Evolutionary conservation across 2,113 vertebrate species (phyloP), one percentile per base, ranked within the genome.

Genomic region (Cisticola juncidis): DNA sequence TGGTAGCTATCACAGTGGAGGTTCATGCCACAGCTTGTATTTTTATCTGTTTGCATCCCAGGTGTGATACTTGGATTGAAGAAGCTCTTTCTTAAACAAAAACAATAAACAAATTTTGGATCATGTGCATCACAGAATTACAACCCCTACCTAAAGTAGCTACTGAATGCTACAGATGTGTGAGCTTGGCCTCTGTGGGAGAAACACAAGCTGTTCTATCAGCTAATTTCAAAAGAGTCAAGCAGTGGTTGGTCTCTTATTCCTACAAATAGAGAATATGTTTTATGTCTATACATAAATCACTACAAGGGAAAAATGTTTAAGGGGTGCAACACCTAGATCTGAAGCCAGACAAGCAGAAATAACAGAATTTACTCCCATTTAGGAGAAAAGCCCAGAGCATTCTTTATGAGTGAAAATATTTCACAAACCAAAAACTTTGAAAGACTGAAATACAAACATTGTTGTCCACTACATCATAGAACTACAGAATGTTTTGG

Each of bases 101-200:
- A 90, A 5, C 10, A 57, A 22, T 40, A 35, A 35, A 25, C 3
- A 60, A 77, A 62, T 5, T 68, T 54, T 64, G 16, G 82, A 33
- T 51, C 21, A 14, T 9, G 26, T 42, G 9, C 7, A 64, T 10
- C 14, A 58, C 4, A 47, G 35, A 50, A 71, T 14, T 47, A 12
- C 36, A 81, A 58, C 71, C 4, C 0, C 1, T 14, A 40, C 15
- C 5, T 36, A 53, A 40, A 68, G 36, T 3, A 62, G 7, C 2
- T 68, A 29, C 29, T 61, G 81, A 60, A 38, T 38, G 20, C 10
- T 74, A 17, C 12, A 77, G 9, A 26, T n/a, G 5, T 40, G 20
- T 50, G 23, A 81, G 31, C 9, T 53, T 28, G 17, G 11, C 48
- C 2, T 62, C 14, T 44, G 56, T 87, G 47, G 28, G 25, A 87